These are phyloP conservation scores for Parotia lawesii DNA, from an alignment of 2,113 vertebrate species.

Conservation along the genomic window DNA sequence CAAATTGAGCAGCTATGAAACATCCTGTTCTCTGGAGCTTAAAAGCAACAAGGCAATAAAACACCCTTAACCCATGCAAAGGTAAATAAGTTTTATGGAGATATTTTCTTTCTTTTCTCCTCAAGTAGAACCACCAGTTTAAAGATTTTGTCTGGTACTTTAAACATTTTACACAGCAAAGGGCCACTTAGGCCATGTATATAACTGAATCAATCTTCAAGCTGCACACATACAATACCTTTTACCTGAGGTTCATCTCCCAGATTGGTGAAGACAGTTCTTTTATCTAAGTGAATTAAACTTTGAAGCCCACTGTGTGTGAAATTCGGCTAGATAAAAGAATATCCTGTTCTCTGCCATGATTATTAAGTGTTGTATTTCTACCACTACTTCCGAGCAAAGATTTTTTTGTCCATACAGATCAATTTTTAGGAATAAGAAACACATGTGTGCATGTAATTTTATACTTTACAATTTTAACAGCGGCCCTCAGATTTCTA, in stretches of 20 bases:
- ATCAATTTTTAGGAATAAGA: background rate
- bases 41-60: constrained; percentile 16
- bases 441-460: rapidly evolving
- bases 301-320: background rate
- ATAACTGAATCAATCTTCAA: background rate
- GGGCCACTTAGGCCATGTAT: background rate
- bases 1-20: constrained; percentile 32
- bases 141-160: background rate
- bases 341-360: background rate
- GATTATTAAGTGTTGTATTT: background rate
- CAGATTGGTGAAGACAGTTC: background rate
- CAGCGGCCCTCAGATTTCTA: background rate
- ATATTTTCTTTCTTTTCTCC: background rate
- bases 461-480: background rate
- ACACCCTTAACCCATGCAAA: background rate
- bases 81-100: background rate
- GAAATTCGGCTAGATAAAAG: background rate
- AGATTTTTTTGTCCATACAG: background rate
- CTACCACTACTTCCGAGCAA: background rate
- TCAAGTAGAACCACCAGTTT: background rate
- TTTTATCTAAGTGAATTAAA: background rate
- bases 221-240: background rate
- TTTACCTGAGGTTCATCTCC: background rate
- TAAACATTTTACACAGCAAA: background rate
- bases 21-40: background rate